Evolutionary conservation across 2,113 vertebrate genomes (phyloP).

Genomic region (Microtus richardsoni): DNA sequence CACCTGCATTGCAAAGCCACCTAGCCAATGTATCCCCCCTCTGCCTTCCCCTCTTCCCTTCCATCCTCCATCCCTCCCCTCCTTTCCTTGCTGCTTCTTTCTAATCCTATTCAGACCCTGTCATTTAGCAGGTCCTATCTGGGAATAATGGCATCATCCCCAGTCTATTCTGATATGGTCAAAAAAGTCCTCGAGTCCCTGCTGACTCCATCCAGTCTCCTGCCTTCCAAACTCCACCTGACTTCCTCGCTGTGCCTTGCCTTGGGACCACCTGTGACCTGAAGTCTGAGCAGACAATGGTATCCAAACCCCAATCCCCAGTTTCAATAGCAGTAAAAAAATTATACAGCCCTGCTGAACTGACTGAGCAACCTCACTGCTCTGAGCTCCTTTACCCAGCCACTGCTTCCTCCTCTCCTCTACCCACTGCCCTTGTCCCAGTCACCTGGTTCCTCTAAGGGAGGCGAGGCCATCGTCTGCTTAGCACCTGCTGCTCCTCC

Average conservation of each 20-base stretch:
- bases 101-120: not conserved
- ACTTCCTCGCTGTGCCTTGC: not conserved
- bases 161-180: not conserved
- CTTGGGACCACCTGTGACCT: not conserved
- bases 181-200: not conserved
- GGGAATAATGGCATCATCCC: not conserved
- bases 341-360: not conserved
- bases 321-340: fast-evolving
- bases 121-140: not conserved
- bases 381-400: not conserved
- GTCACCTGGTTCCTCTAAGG: not conserved
- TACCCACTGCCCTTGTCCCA: not conserved
- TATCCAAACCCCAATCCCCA: not conserved
- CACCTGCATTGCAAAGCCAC: not conserved
- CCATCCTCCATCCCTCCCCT: not conserved
- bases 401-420: not conserved
- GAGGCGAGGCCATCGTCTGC: not conserved
- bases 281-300: not conserved
- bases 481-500: not conserved
- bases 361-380: not conserved
- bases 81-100: not conserved
- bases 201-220: not conserved
- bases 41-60: not conserved
- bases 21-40: not conserved
- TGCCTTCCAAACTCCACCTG: not conserved